Evolutionary conservation across 2,797 vertebrate genomes (phyloP).

Genomic region (Podarcis lilfordi): DNA sequence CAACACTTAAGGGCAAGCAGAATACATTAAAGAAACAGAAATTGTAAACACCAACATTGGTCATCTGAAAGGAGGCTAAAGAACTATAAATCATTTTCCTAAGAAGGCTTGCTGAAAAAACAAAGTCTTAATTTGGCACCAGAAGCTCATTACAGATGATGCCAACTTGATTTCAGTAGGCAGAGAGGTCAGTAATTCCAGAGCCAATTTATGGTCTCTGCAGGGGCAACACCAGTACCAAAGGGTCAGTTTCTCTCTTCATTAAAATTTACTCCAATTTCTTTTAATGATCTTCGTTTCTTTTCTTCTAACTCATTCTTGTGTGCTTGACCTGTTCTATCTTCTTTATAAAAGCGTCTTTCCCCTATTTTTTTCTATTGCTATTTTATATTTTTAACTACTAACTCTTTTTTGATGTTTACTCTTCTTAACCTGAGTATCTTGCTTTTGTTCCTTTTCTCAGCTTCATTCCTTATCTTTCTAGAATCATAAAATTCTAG

Average conservation of each 20-base stretch:
- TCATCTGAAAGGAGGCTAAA: no score
- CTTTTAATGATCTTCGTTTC: not conserved
- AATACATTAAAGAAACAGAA: no score
- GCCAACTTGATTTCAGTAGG: no score
- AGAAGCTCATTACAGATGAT: no score
- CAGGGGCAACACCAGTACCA: not conserved
- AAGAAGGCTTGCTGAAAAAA: no score
- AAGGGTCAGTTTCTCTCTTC: not conserved
- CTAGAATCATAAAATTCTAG: no score
- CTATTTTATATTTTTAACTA: not conserved
- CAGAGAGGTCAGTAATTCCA: not conserved
- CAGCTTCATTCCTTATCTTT: not conserved
- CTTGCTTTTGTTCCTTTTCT: not conserved
- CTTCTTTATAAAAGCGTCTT: not conserved
- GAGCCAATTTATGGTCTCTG: constrained; percentile 21
- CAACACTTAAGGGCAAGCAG: no score
- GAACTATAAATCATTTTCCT: no score
- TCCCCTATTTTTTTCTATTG: not conserved
- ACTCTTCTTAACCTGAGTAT: no score
- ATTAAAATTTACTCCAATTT: not conserved
- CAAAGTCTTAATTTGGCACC: no score
- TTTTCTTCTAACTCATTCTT: not conserved
- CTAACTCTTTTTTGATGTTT: not conserved
- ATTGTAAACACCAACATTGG: no score
- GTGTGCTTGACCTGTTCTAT: not conserved